Evolutionary conservation across 2,113 vertebrate genomes (phyloP).

Genomic region (Sarotherodon lohbergeri): DNA sequence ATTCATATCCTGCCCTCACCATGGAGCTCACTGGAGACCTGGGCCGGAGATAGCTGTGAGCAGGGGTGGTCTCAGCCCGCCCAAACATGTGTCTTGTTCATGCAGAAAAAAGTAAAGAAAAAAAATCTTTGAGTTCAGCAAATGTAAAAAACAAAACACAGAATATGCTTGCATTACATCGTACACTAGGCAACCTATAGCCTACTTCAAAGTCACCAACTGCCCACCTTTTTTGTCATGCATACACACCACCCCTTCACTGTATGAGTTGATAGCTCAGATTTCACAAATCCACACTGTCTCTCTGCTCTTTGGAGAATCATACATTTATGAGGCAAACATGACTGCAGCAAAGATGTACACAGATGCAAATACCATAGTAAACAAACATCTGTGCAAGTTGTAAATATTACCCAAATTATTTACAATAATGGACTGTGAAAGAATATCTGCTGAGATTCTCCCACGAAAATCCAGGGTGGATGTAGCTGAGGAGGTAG

Average conservation of each 20-base stretch:
- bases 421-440: neutral
- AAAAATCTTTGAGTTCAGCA: rapidly evolving
- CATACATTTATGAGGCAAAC: neutral
- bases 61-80: neutral
- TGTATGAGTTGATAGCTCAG: neutral
- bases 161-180: rapidly evolving
- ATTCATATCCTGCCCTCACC: neutral
- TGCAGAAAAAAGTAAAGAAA: neutral
- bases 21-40: neutral
- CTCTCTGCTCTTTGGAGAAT: neutral
- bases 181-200: neutral
- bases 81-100: neutral
- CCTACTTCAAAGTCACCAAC: neutral
- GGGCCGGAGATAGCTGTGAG: neutral
- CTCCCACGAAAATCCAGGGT: neutral
- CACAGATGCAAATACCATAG: neutral
- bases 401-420: rapidly evolving
- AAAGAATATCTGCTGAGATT: neutral
- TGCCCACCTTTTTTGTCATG: neutral
- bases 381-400: neutral
- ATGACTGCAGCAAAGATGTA: rapidly evolving
- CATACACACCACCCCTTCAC: rapidly evolving
- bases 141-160: rapidly evolving
- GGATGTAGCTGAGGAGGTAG: rapidly evolving
- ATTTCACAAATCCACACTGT: rapidly evolving